Evolutionary conservation across 2,888 invertebrate genomes (phyloP), one percentile per base, ranked within the genome.

Genomic region (Dichetophora obliterata): DNA sequence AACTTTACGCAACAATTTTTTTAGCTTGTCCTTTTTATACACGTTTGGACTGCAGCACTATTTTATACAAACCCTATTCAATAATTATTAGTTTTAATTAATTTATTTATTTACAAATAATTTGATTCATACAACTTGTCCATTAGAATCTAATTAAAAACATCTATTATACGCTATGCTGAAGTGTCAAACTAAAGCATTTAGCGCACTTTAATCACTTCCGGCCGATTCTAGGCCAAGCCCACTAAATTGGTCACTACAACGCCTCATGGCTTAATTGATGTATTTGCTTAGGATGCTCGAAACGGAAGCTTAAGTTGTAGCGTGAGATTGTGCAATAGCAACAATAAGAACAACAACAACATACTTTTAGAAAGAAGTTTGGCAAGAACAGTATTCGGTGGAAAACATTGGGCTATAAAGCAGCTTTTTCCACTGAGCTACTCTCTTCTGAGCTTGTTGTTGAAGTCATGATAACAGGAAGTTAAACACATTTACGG

Each of bases 191-290:
- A 71, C 71, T 34, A 61, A 61, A 61, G 48, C n/a, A 61, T 73
- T 73, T 73, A 73, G 50, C 27, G 72, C 72, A 22, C 34, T 68
- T 59, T 8, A 61, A 54, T 11, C 65, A 66, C 37, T 66, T 74
- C 74, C 74, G 65, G 65, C 50, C 34, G 24, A 24, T 79, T 77
- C 77, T 75, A 75, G 77, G 72, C 71, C 75, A 72, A 79, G 75
- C 74, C 77, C 75, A 70, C 76, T 76, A 77, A 73, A n/a, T 63
- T 66, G n/a, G 52, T 48, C 34, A 66, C 52, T 22, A 69, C 14
- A 54, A 34, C n/a, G 24, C 63, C n/a, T 27, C n/a, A 9, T 63
- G 63, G 34, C 31, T 63, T 63, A 63, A 34, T 63, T 65, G 34
- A 14, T 65, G n/a, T 16, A 9, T 5, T 5, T 69, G 69, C 24